Conservation (phyloP, 2,113 vertebrate species). For the Lampris megalopsis region DNA sequence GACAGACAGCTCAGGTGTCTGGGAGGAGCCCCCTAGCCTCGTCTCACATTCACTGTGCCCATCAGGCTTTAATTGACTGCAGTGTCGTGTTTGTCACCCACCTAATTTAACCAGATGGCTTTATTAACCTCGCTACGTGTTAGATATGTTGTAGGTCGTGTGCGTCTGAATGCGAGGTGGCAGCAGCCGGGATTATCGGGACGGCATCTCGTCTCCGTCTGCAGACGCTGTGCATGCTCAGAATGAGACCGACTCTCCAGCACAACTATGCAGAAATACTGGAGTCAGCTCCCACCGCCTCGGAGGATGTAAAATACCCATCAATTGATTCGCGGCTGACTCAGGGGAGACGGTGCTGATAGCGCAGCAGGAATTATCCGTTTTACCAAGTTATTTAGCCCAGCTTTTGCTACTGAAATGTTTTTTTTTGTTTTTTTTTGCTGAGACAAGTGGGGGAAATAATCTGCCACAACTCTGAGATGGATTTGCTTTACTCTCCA, state of each 20-base stretch:
- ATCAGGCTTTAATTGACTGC: constrained; percentile 65
- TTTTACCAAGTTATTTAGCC: neutral
- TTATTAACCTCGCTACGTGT: constrained; percentile 66
- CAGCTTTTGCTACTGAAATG: neutral
- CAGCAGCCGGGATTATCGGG: constrained; percentile 14
- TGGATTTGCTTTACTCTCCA: too few relatives aligned
- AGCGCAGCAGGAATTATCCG: neutral
- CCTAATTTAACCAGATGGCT: constrained; percentile 47
- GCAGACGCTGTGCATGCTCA: neutral
- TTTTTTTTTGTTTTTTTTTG: too few relatives aligned
- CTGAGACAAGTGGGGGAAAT: too few relatives aligned
- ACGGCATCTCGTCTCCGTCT: neutral
- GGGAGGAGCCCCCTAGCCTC: constrained; percentile 22
- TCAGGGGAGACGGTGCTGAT: neutral
- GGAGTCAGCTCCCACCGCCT: neutral
- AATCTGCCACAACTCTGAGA: too few relatives aligned
- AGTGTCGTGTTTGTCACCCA: constrained; percentile 41
- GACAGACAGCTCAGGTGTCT: constrained; percentile 27
- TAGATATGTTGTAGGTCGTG: neutral
- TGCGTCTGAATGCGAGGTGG: neutral
- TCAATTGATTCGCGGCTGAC: constrained; percentile 9
- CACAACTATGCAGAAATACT: constrained; percentile 1
- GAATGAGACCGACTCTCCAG: neutral
- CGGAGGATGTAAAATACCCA: neutral
- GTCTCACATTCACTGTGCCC: constrained; percentile 57